Conservation (phyloP, 2,797 vertebrate genomes). For the Darevskia mixta region DNA sequence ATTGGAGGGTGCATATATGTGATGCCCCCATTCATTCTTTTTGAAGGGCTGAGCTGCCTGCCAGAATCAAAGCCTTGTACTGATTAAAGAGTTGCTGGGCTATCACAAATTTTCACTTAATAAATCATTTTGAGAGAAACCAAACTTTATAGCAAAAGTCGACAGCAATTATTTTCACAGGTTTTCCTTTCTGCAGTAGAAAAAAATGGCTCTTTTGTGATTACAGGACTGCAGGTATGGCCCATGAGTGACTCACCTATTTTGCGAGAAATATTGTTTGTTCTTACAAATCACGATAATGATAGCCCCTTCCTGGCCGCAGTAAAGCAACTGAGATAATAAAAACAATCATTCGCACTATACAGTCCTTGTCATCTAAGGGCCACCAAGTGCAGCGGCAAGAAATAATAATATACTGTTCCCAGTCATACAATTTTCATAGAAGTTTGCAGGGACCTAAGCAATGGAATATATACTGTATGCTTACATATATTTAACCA, state of each 20-base stretch:
- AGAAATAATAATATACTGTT: conserved; percentile 28
- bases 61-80: neutral
- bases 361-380: conserved; percentile 11
- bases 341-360: conserved; percentile 23
- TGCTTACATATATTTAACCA: conserved; percentile 10
- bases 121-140: neutral
- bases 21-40: neutral
- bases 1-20: neutral
- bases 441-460: conserved; percentile 17
- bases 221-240: conserved; percentile 1
- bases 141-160: neutral
- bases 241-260: neutral
- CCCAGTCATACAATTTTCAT: conserved; percentile 17
- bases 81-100: neutral
- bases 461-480: neutral
- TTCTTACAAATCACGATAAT: neutral
- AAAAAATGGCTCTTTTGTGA: neutral
- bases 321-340: conserved; percentile 9
- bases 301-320: neutral
- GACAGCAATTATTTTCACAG: conserved; percentile 3
- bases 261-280: neutral
- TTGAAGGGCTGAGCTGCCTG: neutral
- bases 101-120: neutral
- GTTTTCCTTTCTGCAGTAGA: neutral
- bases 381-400: neutral